Percentiles rank a stretch among this genome's conserved stretches.
These are phyloP conservation scores for Procapra przewalskii DNA, from an alignment of 2,113 vertebrate species.

Conservation along the genomic window DNA sequence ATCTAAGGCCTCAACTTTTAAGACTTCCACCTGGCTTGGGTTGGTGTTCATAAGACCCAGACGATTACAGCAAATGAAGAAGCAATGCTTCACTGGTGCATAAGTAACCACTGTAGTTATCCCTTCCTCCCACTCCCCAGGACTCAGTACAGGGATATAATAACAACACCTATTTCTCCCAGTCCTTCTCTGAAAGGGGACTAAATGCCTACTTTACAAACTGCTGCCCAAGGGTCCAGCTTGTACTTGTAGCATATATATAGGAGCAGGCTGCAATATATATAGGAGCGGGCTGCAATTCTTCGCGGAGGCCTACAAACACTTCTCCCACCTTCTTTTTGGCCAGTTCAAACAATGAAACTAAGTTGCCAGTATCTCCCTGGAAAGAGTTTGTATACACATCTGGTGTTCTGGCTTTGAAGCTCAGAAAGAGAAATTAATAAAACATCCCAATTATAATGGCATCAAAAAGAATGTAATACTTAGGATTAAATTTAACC, in stretches of 20 bases:
- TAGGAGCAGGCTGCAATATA: neutral
- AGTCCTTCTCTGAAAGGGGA: neutral
- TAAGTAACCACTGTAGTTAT: neutral
- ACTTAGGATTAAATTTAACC: neutral
- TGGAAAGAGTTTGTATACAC: neutral
- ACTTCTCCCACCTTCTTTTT: neutral
- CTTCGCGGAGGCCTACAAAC: neutral
- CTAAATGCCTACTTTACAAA: neutral
- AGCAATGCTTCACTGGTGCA: neutral
- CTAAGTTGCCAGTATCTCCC: neutral
- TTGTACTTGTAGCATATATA: neutral
- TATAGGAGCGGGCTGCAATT: neutral
- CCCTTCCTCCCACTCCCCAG: neutral
- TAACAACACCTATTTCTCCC: neutral
- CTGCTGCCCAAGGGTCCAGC: neutral
- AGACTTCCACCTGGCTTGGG: neutral
- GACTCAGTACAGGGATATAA: neutral
- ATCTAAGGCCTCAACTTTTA: neutral
- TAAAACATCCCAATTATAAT: neutral
- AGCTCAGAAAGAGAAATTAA: neutral
- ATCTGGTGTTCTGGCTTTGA: neutral
- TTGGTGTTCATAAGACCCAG: neutral
- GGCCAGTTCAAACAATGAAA: neutral
- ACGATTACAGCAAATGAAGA: neutral
- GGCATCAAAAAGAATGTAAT: neutral